Evolutionary conservation across 35 echinoderm and acorn worm species (phyloP).

Genomic region (Heliocidaris erythrogramma): DNA sequence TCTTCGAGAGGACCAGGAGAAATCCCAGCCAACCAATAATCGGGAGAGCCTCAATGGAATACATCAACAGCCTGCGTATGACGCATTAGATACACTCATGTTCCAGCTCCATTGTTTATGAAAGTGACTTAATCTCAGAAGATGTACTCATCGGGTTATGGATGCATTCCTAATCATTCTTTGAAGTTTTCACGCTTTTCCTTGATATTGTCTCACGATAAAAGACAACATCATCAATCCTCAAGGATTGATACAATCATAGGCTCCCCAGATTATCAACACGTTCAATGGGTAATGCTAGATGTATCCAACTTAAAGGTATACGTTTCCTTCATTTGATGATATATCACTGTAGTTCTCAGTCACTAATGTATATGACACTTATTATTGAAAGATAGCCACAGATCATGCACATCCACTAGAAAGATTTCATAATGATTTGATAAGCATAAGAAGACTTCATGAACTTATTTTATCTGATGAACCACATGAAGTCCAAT

Average conservation of each 20-base stretch:
- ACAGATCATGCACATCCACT: neutral
- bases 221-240: constrained; percentile 3
- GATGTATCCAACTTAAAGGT: neutral
- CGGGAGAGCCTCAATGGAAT: neutral
- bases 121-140: neutral
- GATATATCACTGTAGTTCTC: neutral
- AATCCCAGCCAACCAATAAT: neutral
- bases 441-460: neutral
- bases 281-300: neutral
- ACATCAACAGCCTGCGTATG: neutral
- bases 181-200: neutral
- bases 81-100: constrained; percentile 9
- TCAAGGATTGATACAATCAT: neutral
- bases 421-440: neutral
- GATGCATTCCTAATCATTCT: neutral
- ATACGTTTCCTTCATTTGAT: neutral
- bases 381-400: neutral
- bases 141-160: neutral
- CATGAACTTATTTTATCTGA: neutral
- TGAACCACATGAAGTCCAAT: neutral
- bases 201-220: neutral
- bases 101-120: neutral
- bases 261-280: neutral
- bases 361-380: neutral
- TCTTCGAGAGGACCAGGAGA: neutral